These are phyloP conservation scores for Phocoena phocoena DNA, from an alignment of 2,113 vertebrate genomes.

Conservation along the genomic window DNA sequence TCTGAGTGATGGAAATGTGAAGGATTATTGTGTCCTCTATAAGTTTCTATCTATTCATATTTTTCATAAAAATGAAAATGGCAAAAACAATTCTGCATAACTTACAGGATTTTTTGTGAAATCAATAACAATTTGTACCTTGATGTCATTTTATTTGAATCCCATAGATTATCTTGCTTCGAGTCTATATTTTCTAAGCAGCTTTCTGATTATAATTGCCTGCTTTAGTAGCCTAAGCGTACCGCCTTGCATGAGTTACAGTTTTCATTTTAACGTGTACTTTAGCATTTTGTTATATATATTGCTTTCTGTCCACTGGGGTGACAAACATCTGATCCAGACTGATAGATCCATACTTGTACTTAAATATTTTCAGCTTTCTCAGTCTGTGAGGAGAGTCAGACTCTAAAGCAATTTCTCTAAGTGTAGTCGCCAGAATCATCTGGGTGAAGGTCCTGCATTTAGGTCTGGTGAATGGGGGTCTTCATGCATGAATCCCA, in stretches of 20 bases:
- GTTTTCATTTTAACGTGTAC: neutral
- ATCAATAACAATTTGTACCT: neutral
- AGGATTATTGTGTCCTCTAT: neutral
- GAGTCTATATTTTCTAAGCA: neutral
- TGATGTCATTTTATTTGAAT: conserved; percentile 1
- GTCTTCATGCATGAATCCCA: neutral
- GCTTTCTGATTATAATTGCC: neutral
- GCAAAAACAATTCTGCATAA: neutral
- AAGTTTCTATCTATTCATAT: neutral
- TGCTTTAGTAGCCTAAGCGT: neutral
- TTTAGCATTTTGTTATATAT: neutral
- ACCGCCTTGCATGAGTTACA: neutral
- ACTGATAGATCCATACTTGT: neutral
- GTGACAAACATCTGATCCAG: neutral
- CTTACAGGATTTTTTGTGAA: neutral
- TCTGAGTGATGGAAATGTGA: neutral
- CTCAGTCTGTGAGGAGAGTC: neutral
- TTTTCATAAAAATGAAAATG: neutral
- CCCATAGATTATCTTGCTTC: neutral
- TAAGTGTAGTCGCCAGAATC: neutral
- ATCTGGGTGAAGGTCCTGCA: neutral
- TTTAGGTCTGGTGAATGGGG: neutral
- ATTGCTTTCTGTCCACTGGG: neutral
- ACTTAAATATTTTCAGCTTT: neutral
- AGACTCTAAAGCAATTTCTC: neutral